Conservation (phyloP, 2,113 vertebrate species). For the Scytalopus superciliaris region DNA sequence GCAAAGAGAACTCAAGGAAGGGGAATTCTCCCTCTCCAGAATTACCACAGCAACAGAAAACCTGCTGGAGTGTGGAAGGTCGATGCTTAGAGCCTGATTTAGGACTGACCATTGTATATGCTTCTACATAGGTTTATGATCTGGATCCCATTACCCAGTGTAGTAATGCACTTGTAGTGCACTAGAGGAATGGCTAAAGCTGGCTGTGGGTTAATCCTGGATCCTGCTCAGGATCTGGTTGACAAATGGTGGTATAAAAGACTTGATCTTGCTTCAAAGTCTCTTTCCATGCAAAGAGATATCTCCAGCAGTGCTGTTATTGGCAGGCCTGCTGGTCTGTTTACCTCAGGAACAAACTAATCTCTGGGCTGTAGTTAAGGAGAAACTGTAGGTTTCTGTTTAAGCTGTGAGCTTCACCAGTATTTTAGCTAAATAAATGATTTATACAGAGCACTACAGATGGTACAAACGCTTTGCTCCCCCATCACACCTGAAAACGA, state of each 20-base stretch:
- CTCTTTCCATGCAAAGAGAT: neutral
- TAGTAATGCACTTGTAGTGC: neutral
- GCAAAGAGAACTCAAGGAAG: neutral
- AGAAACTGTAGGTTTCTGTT: neutral
- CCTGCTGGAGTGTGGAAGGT: neutral
- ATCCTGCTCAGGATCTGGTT: neutral
- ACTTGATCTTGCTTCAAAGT: neutral
- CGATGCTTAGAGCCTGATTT: neutral
- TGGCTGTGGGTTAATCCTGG: slow-evolving; percentile 9
- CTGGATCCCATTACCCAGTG: neutral
- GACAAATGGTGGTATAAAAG: slow-evolving; percentile 20
- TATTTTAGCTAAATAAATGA: neutral
- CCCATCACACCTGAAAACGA: neutral
- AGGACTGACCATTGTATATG: neutral
- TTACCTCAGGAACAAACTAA: slow-evolving; percentile 15
- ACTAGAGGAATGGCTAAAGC: neutral
- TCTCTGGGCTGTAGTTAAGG: neutral
- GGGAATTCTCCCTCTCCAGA: neutral
- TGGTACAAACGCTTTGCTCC: neutral
- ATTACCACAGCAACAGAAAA: neutral
- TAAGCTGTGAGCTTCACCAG: neutral
- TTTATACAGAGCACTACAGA: neutral
- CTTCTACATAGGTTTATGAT: neutral
- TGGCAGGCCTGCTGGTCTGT: neutral
- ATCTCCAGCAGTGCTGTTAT: neutral